phyloP scores from a whole-genome alignment of 2,113 vertebrate species.

The Oncorhynchus nerka region DNA sequence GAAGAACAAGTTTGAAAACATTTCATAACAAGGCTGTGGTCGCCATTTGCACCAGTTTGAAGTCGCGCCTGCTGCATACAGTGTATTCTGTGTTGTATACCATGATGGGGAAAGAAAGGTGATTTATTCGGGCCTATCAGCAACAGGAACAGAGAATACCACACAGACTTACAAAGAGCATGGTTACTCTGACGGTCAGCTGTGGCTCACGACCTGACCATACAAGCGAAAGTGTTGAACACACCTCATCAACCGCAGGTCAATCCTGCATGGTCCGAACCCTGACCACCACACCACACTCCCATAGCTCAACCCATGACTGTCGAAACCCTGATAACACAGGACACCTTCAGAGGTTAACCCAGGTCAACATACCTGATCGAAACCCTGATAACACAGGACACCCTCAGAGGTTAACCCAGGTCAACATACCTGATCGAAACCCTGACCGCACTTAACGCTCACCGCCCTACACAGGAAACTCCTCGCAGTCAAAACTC shows the following conservation, averaged over 20 bases:
- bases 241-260: neutral
- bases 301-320: neutral
- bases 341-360: too few relatives aligned
- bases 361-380: too few relatives aligned
- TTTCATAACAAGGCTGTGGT: neutral
- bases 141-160: neutral
- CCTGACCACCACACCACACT: neutral
- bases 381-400: too few relatives aligned
- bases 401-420: too few relatives aligned
- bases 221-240: neutral
- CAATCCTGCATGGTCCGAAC: neutral
- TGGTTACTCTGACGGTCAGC: neutral
- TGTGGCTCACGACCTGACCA: neutral
- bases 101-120: neutral
- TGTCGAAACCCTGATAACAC: neutral
- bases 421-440: too few relatives aligned
- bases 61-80: neutral
- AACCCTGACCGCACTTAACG: neutral
- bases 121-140: neutral
- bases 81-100: neutral
- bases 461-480: too few relatives aligned
- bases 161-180: conserved; percentile 10
- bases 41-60: neutral
- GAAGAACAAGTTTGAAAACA: too few relatives aligned
- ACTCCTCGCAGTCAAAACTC: too few relatives aligned